Base-by-base conservation (phyloP, 2,888 invertebrate genomes). In the Scaptomyza parva region DNA sequence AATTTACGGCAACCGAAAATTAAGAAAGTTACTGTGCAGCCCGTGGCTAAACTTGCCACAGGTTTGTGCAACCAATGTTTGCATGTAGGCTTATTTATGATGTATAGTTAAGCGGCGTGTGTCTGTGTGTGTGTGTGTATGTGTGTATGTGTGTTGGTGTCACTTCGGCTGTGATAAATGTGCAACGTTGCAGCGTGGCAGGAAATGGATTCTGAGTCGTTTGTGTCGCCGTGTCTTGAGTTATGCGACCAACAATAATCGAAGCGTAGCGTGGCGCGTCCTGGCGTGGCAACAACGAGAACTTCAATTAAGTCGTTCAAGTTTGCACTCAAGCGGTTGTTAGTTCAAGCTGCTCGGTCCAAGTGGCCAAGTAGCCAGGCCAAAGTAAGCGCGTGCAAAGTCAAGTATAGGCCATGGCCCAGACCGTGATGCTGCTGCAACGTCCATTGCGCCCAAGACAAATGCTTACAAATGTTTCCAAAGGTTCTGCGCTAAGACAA, bases 1-100 rank as follows among this genome's bases (percentile, higher is more conserved):
- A 80, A 86, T 83, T 69, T 70, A 70, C 78, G 65, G 48, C 76
- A 63, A 65, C 45, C 72, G 76, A 70, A 76, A 81, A 83, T 83
- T 78, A 84, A 81, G 76, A 86, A 86, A 83, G 68, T 86, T 84
- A 61, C 71, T 68, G 47, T 44, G 41, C 7, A 50, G 22, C 24
- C 41, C 7, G 17, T 35, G 45, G 45, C 37, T 12, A 37, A 18
- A 24, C 30, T 45, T 47, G 52, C 20, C 41, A 18, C 4, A 65
- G 70, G 62, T 66, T 74, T 70, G 71, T 68, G 67, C 17, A 37
- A 17, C 37, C 37, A 37, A 3, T 17, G 37, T 37, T 57, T 54
- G 52, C 52, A 28, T 51, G 39, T 58, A 41, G 64, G 64, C 86
- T 65, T 83, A 86, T 84, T 86, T 86, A 83, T 76, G 80, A 74